These are phyloP conservation scores for Montifringilla adamsi DNA, from an alignment of 2,113 vertebrate species.

Conservation along the genomic window DNA sequence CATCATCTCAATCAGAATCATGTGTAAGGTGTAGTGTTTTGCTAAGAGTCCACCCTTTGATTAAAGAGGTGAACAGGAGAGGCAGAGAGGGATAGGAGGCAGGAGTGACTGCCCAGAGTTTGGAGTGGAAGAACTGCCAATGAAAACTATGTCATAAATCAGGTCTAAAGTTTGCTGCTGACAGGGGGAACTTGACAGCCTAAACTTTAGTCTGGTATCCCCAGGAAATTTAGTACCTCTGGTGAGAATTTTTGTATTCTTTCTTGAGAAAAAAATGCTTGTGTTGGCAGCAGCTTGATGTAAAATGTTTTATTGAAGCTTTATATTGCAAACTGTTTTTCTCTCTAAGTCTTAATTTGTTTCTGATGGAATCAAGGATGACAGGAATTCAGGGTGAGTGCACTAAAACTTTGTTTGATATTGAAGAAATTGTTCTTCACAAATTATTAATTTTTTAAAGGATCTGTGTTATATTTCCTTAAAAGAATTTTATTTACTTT, in stretches of 20 bases:
- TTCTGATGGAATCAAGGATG: neutral
- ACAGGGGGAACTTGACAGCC: neutral
- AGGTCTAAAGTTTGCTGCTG: neutral
- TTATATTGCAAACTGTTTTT: neutral
- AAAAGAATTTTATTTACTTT: neutral
- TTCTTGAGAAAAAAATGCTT: neutral
- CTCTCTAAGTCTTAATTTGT: neutral
- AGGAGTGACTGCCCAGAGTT: neutral
- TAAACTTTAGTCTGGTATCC: neutral
- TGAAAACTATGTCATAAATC: neutral
- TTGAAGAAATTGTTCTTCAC: neutral
- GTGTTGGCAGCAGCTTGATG: neutral
- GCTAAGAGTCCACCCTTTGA: neutral
- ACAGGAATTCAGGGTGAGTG: neutral
- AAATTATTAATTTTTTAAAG: neutral
- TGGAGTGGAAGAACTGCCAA: neutral
- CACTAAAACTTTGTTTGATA: neutral
- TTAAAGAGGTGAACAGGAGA: neutral
- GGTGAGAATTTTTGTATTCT: neutral
- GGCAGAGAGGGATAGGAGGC: neutral
- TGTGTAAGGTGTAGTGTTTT: neutral
- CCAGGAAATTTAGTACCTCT: neutral
- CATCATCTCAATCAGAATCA: rapidly evolving
- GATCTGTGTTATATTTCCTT: neutral
- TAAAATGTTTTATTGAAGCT: neutral